These are phyloP conservation scores for Coenonympha arcania DNA, from an alignment of 2,888 invertebrate species.

Conservation along the genomic window DNA sequence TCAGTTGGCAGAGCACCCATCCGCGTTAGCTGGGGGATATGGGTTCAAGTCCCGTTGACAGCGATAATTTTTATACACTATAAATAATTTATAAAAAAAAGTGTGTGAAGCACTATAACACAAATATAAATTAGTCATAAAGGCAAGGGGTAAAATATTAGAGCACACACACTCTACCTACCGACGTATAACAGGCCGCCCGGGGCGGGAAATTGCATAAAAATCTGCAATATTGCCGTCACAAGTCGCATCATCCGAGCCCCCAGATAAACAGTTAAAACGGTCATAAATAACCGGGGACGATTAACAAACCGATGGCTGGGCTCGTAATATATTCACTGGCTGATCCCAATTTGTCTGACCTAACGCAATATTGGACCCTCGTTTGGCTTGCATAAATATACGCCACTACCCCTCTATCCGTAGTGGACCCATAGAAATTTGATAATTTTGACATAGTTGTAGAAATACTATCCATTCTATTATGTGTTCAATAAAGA, in stretches of 20 bases:
- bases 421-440: too few species aligned
- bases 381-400: conserved; percentile 43
- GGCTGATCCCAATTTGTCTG: conserved; percentile 72
- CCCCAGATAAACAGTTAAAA: conserved; percentile 40
- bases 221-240: conserved; percentile 13
- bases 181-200: not conserved
- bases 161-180: too few species aligned
- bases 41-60: too few species aligned
- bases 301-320: conserved; percentile 71
- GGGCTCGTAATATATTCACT: conserved; percentile 71
- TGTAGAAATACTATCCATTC: too few species aligned
- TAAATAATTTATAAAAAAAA: too few species aligned
- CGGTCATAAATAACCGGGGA: conserved; percentile 62
- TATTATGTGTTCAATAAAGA: too few species aligned
- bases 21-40: too few species aligned
- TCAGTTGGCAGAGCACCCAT: too few species aligned
- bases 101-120: too few species aligned
- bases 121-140: too few species aligned
- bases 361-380: conserved; percentile 67
- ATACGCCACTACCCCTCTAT: conserved; percentile 15
- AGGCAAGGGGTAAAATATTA: too few species aligned
- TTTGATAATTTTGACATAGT: conserved; percentile 18
- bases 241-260: conserved; percentile 25
- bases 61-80: too few species aligned
- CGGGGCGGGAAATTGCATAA: conserved; percentile 1